Percentiles rank a stretch among this genome's conserved stretches.
phyloP scores from a whole-genome alignment of 2,888 invertebrate genomes.

The Ganaspis brasiliensis region DNA sequence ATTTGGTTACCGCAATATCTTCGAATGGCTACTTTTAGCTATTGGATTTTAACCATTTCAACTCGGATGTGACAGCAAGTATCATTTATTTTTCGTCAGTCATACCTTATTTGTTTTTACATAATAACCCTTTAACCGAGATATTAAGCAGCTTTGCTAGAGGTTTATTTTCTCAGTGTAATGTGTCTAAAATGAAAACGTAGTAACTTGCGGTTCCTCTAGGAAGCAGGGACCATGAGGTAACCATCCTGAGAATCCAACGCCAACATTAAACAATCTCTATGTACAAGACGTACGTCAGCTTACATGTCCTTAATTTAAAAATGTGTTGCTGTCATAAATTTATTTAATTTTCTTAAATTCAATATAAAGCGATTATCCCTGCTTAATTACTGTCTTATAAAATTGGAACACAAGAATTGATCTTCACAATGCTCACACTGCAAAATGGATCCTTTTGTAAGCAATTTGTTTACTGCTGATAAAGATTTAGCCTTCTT shows the following conservation, averaged over 20 bases:
- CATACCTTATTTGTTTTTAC: too few relatives aligned
- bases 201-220: conserved; percentile 44
- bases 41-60: too few relatives aligned
- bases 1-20: too few relatives aligned
- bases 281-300: background rate
- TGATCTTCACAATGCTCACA: conserved; percentile 40
- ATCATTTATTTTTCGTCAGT: too few relatives aligned
- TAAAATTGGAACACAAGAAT: conserved; percentile 47
- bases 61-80: too few relatives aligned
- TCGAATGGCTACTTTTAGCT: too few relatives aligned
- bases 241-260: conserved; percentile 51
- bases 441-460: conserved; percentile 25
- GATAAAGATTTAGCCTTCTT: conserved; percentile 40
- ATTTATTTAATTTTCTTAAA: conserved; percentile 46
- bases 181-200: conserved; percentile 43
- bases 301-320: conserved; percentile 41
- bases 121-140: too few relatives aligned
- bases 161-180: too few relatives aligned
- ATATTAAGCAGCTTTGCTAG: too few relatives aligned
- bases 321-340: conserved; percentile 41
- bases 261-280: background rate
- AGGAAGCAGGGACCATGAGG: conserved; percentile 40
- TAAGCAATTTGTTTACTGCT: conserved; percentile 30
- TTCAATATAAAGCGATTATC: conserved; percentile 44
- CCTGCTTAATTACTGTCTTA: conserved; percentile 33